phyloP scores from a whole-genome alignment of 30 jellyfish, hydroid and myxozoan species.

The Turritopsis dohrnii region DNA sequence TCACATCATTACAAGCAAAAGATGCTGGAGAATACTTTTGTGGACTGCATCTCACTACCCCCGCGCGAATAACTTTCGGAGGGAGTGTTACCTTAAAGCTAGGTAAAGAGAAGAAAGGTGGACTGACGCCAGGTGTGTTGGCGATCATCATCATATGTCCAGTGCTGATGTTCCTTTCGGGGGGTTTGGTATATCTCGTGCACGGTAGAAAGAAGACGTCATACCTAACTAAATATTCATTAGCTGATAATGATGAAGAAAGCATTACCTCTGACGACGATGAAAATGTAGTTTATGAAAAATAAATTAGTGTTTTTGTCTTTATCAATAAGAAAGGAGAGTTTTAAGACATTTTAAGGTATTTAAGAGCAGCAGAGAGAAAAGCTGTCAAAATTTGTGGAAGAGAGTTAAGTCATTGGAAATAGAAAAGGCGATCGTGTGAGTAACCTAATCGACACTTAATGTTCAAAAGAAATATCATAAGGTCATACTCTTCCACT shows the following conservation, averaged over 20 bases:
- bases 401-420: background rate
- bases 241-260: background rate
- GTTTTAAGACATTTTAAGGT: too few relatives aligned
- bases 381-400: background rate
- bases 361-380: too few relatives aligned
- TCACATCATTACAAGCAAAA: background rate
- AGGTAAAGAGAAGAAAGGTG: background rate
- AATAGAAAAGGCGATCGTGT: background rate
- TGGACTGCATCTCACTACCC: slow-evolving; percentile 1
- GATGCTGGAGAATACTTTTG: slow-evolving; percentile 4
- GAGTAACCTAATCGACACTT: background rate
- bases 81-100: background rate
- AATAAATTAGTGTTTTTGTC: background rate
- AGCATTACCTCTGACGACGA: background rate
- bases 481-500: background rate
- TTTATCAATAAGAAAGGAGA: background rate
- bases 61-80: background rate
- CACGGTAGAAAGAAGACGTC: background rate
- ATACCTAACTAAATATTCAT: background rate
- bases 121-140: background rate
- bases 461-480: background rate
- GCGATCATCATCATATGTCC: background rate
- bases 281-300: slow-evolving; percentile 10
- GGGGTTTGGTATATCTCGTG: background rate
- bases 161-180: background rate